These are phyloP conservation scores for Physella acuta DNA, from an alignment of 1,140 invertebrate species.

Conservation along the genomic window DNA sequence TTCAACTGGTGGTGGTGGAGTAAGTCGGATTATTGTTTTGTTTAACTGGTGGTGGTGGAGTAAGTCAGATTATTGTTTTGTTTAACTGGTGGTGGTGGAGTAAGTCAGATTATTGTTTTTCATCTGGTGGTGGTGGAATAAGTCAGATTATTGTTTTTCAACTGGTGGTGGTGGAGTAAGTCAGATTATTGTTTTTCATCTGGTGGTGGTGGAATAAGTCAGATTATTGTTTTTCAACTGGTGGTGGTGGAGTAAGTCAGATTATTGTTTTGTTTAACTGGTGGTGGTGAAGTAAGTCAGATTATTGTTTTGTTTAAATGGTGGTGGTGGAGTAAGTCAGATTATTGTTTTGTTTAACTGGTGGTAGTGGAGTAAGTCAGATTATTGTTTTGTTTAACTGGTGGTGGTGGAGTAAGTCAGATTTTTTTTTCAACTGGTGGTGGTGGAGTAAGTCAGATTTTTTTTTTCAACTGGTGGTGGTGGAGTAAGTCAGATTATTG, in stretches of 20 bases:
- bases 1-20: conserved; percentile 73
- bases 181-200: conserved; percentile 68
- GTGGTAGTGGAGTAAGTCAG: conserved; percentile 60
- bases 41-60: conserved; percentile 72
- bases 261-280: conserved; percentile 76
- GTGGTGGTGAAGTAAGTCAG: conserved; percentile 60
- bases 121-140: conserved; percentile 71
- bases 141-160: conserved; percentile 60
- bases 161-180: conserved; percentile 69
- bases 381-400: conserved; percentile 76
- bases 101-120: conserved; percentile 54
- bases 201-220: conserved; percentile 64
- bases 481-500: conserved; percentile 41
- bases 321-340: conserved; percentile 60
- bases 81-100: conserved; percentile 72
- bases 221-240: conserved; percentile 72
- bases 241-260: conserved; percentile 60
- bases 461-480: conserved; percentile 75
- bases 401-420: conserved; percentile 60
- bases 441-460: conserved; percentile 48
- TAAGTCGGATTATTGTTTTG: conserved; percentile 60
- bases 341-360: conserved; percentile 76
- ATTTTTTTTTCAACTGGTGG: conserved; percentile 74
- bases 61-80: conserved; percentile 60
- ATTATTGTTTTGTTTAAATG: conserved; percentile 76